phyloP scores from a whole-genome alignment of 2,888 invertebrate genomes.

The Amblyjoppa fuscipennis region DNA sequence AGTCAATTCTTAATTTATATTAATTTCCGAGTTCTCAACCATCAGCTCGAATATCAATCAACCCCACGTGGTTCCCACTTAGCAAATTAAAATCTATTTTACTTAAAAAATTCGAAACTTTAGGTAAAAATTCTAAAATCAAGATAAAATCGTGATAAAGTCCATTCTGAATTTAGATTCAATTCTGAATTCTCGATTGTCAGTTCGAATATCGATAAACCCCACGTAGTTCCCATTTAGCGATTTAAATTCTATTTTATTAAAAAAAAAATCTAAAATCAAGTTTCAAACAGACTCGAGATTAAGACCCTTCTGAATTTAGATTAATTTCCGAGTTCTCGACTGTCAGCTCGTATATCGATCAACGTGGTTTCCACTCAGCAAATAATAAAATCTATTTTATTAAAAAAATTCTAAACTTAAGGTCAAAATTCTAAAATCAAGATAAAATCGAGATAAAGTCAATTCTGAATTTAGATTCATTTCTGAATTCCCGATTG shows the following conservation, averaged over 20 bases:
- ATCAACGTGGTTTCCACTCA: background rate
- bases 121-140: too few species aligned
- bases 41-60: too few species aligned
- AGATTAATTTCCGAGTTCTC: background rate
- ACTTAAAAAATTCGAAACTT: too few species aligned
- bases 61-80: too few species aligned
- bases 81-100: too few species aligned
- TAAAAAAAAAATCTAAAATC: too few species aligned
- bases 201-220: background rate
- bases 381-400: background rate
- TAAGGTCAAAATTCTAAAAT: background rate
- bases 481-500: background rate
- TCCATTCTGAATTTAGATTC: background rate
- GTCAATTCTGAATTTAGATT: background rate
- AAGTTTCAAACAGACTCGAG: too few species aligned
- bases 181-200: background rate
- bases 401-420: too few species aligned
- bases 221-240: background rate
- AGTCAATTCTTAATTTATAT: too few species aligned
- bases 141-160: too few species aligned
- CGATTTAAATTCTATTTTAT: background rate
- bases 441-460: too few species aligned
- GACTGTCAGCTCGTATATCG: background rate
- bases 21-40: too few species aligned
- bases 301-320: background rate